Base-by-base conservation (phyloP, 2,113 vertebrate genomes). In the Tetrao urogallus region DNA sequence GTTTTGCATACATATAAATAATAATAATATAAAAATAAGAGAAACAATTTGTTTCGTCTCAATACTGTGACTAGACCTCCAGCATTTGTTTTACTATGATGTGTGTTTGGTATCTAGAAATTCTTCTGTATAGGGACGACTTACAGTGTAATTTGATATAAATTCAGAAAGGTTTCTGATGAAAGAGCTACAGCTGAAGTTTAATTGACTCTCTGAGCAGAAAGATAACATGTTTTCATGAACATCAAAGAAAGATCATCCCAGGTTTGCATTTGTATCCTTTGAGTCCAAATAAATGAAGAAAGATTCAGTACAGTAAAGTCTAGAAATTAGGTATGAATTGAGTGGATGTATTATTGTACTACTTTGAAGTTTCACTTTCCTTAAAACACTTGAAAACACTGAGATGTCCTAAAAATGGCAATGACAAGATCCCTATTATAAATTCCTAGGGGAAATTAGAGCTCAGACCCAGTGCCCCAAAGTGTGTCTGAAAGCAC, bases 351-450 rank as follows among this genome's bases (percentile, higher is more conserved):
- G 4, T 18, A 42, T 70, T 64, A 25, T 34, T 52, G 83, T 10
- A 50, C 25, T 61, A 66, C 45, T 88, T 76, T 45, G 70, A 92
- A 93, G 30, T 82, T 86, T 82, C 18, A 50, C 42, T 78, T 67
- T 83, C 16, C 28, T 83, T 81, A 14, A 71, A 83, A 75, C 4
- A 36, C 13, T 11, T 83, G 22, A 71, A 78, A 92, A 83, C 2
- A 65, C n/a, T 9, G 22, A 80, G 13, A 3, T 45, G 12, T 13
- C 9, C 48, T 77, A 64, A 34, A 85, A 83, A 43, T 2, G 79
- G 6, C 16, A 83, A 54, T 34, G 16, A 5, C 7, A 45, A 45
- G 6, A 25, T 90, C 7, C 15, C 17, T 3, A 50, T 40, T 21
- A 56, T 7, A 50, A 56, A 10, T 36, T 88, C 67, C 67, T 45